Evolutionary conservation across 2,888 invertebrate genomes (phyloP), one percentile per base, ranked within the genome.

Genomic region (Shargacucullia verbasci): DNA sequence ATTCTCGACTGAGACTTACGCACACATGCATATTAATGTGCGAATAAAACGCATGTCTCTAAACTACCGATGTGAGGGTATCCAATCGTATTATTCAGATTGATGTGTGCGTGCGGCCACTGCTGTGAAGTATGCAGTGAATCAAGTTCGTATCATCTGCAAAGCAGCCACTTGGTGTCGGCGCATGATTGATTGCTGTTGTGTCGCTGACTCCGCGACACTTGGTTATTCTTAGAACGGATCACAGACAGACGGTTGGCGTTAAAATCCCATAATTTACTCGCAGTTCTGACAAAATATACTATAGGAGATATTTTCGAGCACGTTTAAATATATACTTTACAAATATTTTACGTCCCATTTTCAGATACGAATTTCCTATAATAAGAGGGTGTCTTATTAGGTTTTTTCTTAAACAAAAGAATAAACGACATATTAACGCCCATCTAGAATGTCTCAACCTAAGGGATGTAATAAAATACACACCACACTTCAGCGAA

Each of bases 151-250:
- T 47, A 56, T 66, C 66, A 67, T 64, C 67, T 48, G 43, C 47
- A 59, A 45, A 56, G 9, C 81, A 79, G 81, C 70, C 84, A 81
- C 82, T 85, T 75, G 71, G 73, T 73, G 83, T 82, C 83, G 60
- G 68, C 70, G 45, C 68, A 88, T 89, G 89, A 89, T 89, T 87
- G 86, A 89, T 89, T 70, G 76, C 76, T 66, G 65, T 59, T 70
- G 72, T 79, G 78, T 75, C 74, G 79, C 74, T 77, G 74, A 79
- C 81, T 79, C 59, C 58, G 74, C 66, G 70, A 80, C 77, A 79
- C 77, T 80, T 75, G 66, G 76, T 75, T 82, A 83, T 81, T 82
- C 80, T 84, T 79, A 79, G 75, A 47, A 48, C 47, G 52, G 73
- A 76, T 80, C 78, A 64, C 68, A 40, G 68, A 59, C 74, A 77